These are phyloP conservation scores for Pogonomyrmex californicus DNA, from an alignment of 1,140 invertebrate species.

Conservation along the genomic window DNA sequence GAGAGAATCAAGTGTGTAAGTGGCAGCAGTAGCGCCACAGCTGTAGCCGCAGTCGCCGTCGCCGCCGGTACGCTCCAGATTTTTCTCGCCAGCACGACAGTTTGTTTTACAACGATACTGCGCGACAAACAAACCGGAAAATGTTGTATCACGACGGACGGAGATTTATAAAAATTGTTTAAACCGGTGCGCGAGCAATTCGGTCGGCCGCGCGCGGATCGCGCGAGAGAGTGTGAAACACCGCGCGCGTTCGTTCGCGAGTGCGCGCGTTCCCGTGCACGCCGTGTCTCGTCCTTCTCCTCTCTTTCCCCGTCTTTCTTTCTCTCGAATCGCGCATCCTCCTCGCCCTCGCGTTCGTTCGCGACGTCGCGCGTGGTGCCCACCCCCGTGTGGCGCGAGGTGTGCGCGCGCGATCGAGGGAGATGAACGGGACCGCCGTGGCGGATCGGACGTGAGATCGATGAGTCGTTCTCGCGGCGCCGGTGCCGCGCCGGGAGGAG, in stretches of 20 bases:
- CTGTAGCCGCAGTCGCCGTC: background rate
- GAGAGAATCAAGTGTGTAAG: background rate
- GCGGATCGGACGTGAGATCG: conserved; percentile 28
- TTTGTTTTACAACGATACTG: too few relatives aligned
- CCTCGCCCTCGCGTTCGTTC: conserved; percentile 46
- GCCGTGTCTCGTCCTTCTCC: background rate
- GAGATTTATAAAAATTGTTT: too few relatives aligned
- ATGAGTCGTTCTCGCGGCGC: conserved; percentile 17
- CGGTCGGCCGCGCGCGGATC: background rate
- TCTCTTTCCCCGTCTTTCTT: background rate
- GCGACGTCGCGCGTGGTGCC: conserved; percentile 9
- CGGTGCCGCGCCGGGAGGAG: background rate
- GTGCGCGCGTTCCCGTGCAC: background rate
- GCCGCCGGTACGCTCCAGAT: background rate
- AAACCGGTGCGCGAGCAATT: background rate
- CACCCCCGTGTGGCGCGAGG: background rate
- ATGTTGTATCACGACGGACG: too few relatives aligned
- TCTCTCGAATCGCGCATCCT: background rate
- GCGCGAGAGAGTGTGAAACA: conserved; percentile 13
- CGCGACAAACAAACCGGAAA: too few relatives aligned
- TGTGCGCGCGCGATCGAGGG: conserved; percentile 32
- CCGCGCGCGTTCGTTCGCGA: background rate
- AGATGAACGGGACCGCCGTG: conserved; percentile 33
- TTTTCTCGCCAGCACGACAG: too few relatives aligned
- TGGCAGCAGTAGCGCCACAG: background rate